These are phyloP conservation scores for Calvadosia cruxmelitensis DNA, from an alignment of 30 jellyfish, hydroid and myxozoan species.

Conservation along the genomic window DNA sequence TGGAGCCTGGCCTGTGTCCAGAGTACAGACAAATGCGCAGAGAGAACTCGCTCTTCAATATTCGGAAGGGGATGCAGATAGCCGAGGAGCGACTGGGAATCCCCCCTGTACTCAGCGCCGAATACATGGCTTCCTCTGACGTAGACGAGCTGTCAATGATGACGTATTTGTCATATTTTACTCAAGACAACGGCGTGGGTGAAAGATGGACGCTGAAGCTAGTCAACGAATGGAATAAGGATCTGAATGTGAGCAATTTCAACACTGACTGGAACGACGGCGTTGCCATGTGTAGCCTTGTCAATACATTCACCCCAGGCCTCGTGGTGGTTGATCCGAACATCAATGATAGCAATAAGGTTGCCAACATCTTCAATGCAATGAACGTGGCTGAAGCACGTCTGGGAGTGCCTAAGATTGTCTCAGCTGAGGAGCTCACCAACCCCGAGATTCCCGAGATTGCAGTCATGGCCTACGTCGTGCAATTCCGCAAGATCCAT, in stretches of 20 bases:
- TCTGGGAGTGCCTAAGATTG: conserved; percentile 50
- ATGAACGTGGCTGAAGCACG: conserved; percentile 69
- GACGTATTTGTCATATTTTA: conserved; percentile 84
- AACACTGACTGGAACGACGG: conserved; percentile 98
- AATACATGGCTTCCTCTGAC: conserved; percentile 67
- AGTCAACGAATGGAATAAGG: conserved; percentile 46
- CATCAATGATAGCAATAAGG: conserved; percentile 28
- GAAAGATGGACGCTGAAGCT: conserved; percentile 50
- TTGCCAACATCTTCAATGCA: conserved; percentile 53
- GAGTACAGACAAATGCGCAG: conserved; percentile 44
- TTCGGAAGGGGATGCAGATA: conserved; percentile 44
- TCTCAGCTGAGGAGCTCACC: conserved; percentile 76
- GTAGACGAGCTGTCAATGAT: conserved; percentile 96
- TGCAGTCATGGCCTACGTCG: conserved; percentile 81
- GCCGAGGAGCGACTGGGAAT: conserved; percentile 70
- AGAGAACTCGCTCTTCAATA: conserved; percentile 47
- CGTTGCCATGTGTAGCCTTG: conserved; percentile 71
- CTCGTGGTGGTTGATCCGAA: conserved; percentile 15
- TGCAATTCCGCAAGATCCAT: conserved; percentile 51
- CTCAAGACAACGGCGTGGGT: conserved; percentile 86
- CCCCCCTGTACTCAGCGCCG: conserved; percentile 71
- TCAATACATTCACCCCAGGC: conserved; percentile 65
- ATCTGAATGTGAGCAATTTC: conserved; percentile 46
- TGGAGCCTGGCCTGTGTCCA: conserved; percentile 80
- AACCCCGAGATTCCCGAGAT: conserved; percentile 86